A percentile compares a stretch with the other conserved stretches of the same genome.
Evolutionary conservation across 2,888 invertebrate genomes (phyloP).

Genomic region (Poecilobothrus nobilitatus): DNA sequence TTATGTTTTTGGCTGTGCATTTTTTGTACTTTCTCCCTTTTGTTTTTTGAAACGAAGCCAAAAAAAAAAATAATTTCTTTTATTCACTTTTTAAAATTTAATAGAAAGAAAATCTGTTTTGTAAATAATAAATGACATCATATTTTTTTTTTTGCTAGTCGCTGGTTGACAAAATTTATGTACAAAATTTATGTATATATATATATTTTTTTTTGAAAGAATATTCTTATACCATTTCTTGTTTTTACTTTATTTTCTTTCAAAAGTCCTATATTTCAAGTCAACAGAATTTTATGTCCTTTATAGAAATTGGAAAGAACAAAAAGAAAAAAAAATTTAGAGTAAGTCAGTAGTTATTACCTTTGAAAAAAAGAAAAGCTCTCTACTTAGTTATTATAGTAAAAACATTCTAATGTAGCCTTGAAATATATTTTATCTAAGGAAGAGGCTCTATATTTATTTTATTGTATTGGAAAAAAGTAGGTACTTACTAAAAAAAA

Average conservation of each 20-base stretch:
- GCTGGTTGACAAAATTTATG: too few species aligned
- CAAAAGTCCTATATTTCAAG: too few species aligned
- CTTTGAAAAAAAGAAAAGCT: background rate
- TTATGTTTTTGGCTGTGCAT: background rate
- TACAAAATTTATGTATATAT: too few species aligned
- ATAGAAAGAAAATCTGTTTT: background rate
- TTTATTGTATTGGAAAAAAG: too few species aligned
- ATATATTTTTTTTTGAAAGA: background rate
- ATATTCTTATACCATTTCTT: background rate
- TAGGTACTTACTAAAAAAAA: too few species aligned
- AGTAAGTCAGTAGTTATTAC: conserved; percentile 6
- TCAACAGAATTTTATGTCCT: background rate
- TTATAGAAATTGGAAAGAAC: background rate
- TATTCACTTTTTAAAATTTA: background rate
- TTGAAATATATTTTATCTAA: background rate
- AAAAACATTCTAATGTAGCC: background rate
- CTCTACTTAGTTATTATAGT: too few species aligned
- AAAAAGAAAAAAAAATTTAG: background rate
- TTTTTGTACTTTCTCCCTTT: background rate
- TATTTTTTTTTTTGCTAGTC: background rate
- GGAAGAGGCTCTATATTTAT: too few species aligned
- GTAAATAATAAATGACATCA: conserved; percentile 2
- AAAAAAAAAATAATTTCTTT: background rate
- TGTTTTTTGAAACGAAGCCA: conserved; percentile 2
- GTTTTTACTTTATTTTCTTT: background rate